Evolutionary conservation across 2,797 vertebrate species (phyloP).

Genomic region (Capromys pilorides): DNA sequence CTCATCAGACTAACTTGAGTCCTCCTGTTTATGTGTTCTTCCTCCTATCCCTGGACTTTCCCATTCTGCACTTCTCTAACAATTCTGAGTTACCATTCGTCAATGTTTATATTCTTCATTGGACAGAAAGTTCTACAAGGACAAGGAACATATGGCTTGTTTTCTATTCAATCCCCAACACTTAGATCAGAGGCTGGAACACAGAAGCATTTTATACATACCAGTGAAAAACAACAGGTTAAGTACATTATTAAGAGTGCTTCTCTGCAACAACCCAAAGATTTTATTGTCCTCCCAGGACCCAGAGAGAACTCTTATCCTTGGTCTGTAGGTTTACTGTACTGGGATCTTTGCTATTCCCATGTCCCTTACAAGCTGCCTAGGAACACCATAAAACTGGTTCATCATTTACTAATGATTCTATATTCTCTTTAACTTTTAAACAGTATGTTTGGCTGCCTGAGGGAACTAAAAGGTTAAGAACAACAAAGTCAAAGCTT

Average conservation of each 20-base stretch:
- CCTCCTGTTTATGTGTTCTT: not conserved
- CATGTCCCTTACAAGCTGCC: not conserved
- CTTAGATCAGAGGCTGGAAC: not conserved
- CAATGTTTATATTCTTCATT: not conserved
- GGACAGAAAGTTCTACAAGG: not conserved
- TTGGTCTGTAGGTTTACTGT: not conserved
- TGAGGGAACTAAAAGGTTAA: constrained; percentile 26
- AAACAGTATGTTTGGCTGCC: not conserved
- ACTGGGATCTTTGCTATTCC: not conserved
- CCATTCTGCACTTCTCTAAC: not conserved
- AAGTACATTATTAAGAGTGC: not conserved
- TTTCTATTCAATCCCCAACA: constrained; percentile 12
- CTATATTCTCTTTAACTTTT: constrained; percentile 13
- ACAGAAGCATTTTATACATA: not conserved
- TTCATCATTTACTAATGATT: not conserved
- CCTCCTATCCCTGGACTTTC: not conserved
- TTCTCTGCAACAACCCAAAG: not conserved
- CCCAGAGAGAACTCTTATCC: not conserved
- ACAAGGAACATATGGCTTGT: not conserved
- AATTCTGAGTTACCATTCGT: not conserved
- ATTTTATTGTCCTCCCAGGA: not conserved
- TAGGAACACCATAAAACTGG: not conserved
- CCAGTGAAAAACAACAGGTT: not conserved
- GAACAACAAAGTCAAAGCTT: constrained; percentile 6
- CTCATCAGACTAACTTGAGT: not conserved